Evolutionary conservation across 2,113 vertebrate species (phyloP), one percentile per base, ranked within the genome.

Genomic region (Caranx melampygus): DNA sequence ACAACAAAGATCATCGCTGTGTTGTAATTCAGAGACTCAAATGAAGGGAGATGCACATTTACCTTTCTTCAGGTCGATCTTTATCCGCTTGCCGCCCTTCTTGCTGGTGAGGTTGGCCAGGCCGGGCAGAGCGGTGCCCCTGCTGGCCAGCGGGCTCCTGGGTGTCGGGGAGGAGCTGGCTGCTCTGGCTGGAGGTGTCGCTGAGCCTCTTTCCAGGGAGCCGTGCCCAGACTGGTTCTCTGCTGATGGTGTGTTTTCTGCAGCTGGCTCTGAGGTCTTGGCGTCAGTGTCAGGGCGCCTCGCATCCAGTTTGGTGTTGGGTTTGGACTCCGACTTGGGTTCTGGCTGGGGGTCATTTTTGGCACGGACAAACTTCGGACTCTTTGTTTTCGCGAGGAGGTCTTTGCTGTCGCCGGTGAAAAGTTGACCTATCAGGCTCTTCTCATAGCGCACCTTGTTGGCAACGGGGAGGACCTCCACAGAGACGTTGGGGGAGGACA

Each of bases 31-130:
- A 42, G 40, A 42, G 8, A 37, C 37, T 37, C 37, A 37, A 37
- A 8, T 37, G 37, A 37, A 37, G 37, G 37, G 6, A 37, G 37
- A 5, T 37, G 37, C 2, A 12, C 34, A 35, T 13, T 89, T 94
- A 99, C 97, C 97, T 97, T 99, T 99, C 89, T 95, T 98, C 64
- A 99, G 92, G 90, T 98, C 96, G 73, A 99, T 96, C 82, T 95
- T 97, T 72, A 97, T 92, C 93, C 92, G 97, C 93, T 95, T 97
- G 70, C 94, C 93, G 44, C 92, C 94, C 90, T 94, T 98, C 91
- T 94, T 97, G 92, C 68, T 95, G 49, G 94, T 91, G 45, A 96
- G 94, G 49, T 92, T 94, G 57, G 94, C 87, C 61, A 96, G 81
- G 2, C 92, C 89, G 6, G 94, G 92, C 2, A 93, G 62, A 18